Conservation (phyloP, 2,797 vertebrate genomes). For the Leptodactylus fallax region DNA sequence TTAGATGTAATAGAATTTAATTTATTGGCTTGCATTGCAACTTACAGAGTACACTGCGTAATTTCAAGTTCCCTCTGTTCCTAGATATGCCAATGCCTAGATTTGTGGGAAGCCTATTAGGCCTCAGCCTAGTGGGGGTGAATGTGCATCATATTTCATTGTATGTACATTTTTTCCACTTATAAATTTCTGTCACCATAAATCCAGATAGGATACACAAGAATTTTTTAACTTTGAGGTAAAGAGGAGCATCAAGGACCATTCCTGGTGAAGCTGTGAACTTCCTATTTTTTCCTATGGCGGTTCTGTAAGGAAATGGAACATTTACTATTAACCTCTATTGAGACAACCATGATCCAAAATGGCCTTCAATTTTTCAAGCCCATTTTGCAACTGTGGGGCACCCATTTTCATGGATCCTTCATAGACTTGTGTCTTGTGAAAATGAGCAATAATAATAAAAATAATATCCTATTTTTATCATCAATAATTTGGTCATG, state of each 20-base stretch:
- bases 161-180: background rate
- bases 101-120: conserved; percentile 20
- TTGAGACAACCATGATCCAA: too few species aligned
- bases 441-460: too few species aligned
- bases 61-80: conserved; percentile 18
- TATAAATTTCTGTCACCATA: background rate
- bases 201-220: background rate
- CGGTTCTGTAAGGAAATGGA: too few species aligned
- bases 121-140: conserved; percentile 1
- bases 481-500: too few species aligned
- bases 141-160: background rate
- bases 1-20: conserved; percentile 6
- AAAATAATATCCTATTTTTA: too few species aligned
- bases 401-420: too few species aligned
- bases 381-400: too few species aligned
- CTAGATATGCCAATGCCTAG: conserved; percentile 1
- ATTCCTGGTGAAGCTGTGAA: too few species aligned
- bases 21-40: conserved; percentile 24
- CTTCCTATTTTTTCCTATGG: too few species aligned
- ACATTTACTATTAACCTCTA: too few species aligned
- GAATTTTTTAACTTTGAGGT: background rate
- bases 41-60: conserved; percentile 13
- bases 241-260: background rate
- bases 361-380: too few species aligned
- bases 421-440: too few species aligned